These are phyloP conservation scores for Cyclargus thomasi DNA, from an alignment of 1,140 invertebrate species.

Conservation along the genomic window DNA sequence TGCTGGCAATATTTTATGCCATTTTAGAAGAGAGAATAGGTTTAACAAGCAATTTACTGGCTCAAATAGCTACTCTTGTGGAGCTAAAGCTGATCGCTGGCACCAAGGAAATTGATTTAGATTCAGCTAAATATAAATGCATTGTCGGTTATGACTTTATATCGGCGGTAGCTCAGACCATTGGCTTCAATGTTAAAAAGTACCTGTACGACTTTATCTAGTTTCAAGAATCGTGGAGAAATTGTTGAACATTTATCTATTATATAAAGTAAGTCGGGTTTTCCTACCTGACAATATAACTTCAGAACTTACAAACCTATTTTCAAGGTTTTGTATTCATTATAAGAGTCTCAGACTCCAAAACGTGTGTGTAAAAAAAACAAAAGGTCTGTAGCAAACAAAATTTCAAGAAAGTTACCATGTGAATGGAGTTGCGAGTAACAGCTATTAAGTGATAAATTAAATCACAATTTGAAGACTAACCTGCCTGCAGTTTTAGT, in stretches of 20 bases:
- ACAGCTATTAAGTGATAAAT: no score
- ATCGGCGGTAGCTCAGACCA: slow-evolving; percentile 79
- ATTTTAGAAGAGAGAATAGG: slow-evolving; percentile 90
- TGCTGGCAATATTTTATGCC: slow-evolving; percentile 94
- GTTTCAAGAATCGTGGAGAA: slow-evolving; percentile 24
- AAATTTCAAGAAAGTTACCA: no score
- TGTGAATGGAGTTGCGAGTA: no score
- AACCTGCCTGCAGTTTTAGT: no score
- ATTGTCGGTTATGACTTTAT: slow-evolving; percentile 84
- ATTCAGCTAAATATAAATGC: slow-evolving; percentile 81
- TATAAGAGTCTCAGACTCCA: no score
- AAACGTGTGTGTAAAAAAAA: no score
- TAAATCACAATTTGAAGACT: neutral
- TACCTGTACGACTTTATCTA: slow-evolving; percentile 84
- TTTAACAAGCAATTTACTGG: slow-evolving; percentile 87
- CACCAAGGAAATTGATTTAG: slow-evolving; percentile 79
- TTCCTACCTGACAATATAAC: no score
- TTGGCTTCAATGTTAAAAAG: slow-evolving; percentile 83
- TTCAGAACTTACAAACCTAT: no score
- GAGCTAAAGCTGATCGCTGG: slow-evolving; percentile 81
- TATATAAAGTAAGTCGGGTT: no score
- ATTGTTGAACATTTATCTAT: slow-evolving; percentile 19
- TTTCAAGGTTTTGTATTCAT: no score
- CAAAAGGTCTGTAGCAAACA: no score
- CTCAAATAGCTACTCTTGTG: slow-evolving; percentile 86